Base-by-base conservation (phyloP, 2,888 invertebrate genomes). In the Lottia scabra region DNA sequence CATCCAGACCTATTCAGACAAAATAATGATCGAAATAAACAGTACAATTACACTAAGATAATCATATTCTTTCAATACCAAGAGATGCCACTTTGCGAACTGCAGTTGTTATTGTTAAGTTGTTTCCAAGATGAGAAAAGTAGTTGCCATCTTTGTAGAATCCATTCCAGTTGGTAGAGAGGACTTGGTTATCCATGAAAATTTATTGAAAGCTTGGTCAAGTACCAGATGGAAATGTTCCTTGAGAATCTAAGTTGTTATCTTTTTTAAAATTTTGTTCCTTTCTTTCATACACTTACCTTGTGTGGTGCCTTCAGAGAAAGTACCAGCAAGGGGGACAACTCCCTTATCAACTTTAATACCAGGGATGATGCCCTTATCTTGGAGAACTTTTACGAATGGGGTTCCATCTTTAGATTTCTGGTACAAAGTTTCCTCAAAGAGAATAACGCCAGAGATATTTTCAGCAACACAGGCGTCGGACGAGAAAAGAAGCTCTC, bases 361-460 rank as follows among this genome's bases (percentile, higher is more conserved):
- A 19, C 90, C 90, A 26, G 89, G 88, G 71, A 90, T 84, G 68
- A 90, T 89, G 45, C 85, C 86, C 67, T 82, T 80, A 65, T 84
- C 82, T 66, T 85, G 79, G n/a, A 89, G 81, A 45, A 86, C 45
- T 73, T 88, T 83, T 46, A 85, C 83, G 71, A 90, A 88, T 43
- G 87, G 87, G 10, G 78, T 83, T 16, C 90, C 94, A 87, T 97
- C 95, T 78, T 96, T 96, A 69, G 95, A 92, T 91, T 96, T 97
- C 92, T 99, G 99, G 92, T 98, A 97, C 75, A 99, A 92, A 4
- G 99, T 99, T 92, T 99, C 99, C 91, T 99, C 97, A 93, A 96
- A 99, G 83, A 99, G 92, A 89, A 99, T 99, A 72, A 99, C 99
- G 56, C 99, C 99, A 71, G 97, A 97, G 89, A 99, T 94, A 92